Conservation (phyloP, 2,888 invertebrate species). For the Drosophila tripunctata region DNA sequence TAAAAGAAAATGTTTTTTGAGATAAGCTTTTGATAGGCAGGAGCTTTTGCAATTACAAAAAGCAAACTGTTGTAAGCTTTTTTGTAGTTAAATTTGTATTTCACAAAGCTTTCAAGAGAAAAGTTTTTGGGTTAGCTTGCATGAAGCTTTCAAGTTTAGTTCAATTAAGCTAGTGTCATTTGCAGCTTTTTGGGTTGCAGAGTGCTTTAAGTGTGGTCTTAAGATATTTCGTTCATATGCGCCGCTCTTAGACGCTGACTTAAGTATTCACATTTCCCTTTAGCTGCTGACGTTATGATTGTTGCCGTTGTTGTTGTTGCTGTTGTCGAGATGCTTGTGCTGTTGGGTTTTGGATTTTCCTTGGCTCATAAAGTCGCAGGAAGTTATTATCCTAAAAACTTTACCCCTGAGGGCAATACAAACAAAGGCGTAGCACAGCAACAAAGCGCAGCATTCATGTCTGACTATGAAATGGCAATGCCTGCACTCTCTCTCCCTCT, state of each 20-base stretch:
- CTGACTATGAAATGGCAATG: slow-evolving; percentile 67
- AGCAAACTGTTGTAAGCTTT: no score
- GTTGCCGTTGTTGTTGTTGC: slow-evolving; percentile 26
- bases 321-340: slow-evolving; percentile 29
- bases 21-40: no score
- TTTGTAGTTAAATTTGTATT: no score
- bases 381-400: slow-evolving; percentile 82
- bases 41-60: no score
- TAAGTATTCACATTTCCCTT: slow-evolving; percentile 76
- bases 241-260: slow-evolving; percentile 52
- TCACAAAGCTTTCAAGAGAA: background rate
- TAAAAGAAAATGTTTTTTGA: no score
- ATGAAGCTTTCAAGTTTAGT: background rate
- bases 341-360: slow-evolving; percentile 65
- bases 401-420: slow-evolving; percentile 80
- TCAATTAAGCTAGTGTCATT: slow-evolving; percentile 25
- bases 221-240: slow-evolving; percentile 71
- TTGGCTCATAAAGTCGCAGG: slow-evolving; percentile 79
- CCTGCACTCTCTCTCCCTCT: slow-evolving; percentile 39
- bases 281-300: slow-evolving; percentile 41
- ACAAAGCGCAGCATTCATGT: slow-evolving; percentile 75
- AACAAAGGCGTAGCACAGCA: slow-evolving; percentile 76
- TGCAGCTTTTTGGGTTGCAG: slow-evolving; percentile 35
- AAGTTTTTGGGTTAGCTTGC: no score
- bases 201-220: slow-evolving; percentile 69